These are phyloP conservation scores for Callosobruchus maculatus DNA, from an alignment of 2,888 invertebrate species.

Conservation along the genomic window DNA sequence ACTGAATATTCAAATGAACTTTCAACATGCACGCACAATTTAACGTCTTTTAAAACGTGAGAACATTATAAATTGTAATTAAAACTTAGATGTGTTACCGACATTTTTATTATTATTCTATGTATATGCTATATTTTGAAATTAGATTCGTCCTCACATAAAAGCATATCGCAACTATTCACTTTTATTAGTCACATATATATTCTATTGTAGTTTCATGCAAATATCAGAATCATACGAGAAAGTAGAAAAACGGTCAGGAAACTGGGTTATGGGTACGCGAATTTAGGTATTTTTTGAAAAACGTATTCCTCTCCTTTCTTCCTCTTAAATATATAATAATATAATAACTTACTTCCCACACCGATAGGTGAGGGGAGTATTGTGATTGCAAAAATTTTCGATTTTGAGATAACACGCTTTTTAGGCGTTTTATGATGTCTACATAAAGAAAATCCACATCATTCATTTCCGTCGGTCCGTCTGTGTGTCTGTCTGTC, in stretches of 20 bases:
- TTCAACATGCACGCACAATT: background rate
- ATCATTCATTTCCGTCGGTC: too few species aligned
- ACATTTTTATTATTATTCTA: background rate
- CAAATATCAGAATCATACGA: background rate
- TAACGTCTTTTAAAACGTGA: background rate
- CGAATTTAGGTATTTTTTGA: background rate
- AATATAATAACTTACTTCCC: too few species aligned
- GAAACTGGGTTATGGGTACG: background rate
- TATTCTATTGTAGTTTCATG: background rate
- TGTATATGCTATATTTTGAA: background rate
- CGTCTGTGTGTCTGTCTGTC: too few species aligned
- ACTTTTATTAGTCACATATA: background rate
- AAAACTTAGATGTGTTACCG: background rate
- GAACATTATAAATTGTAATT: background rate
- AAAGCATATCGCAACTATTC: background rate
- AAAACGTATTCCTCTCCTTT: too few species aligned
- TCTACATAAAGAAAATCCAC: too few species aligned
- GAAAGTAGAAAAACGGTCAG: background rate
- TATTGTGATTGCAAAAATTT: too few species aligned
- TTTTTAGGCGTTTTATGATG: too few species aligned
- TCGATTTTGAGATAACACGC: too few species aligned
- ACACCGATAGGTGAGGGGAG: too few species aligned
- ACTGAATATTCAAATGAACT: background rate
- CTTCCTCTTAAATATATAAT: too few species aligned
- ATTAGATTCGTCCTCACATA: background rate